Base-by-base conservation (phyloP, 2,797 vertebrate genomes). In the Sebastes cheni region DNA sequence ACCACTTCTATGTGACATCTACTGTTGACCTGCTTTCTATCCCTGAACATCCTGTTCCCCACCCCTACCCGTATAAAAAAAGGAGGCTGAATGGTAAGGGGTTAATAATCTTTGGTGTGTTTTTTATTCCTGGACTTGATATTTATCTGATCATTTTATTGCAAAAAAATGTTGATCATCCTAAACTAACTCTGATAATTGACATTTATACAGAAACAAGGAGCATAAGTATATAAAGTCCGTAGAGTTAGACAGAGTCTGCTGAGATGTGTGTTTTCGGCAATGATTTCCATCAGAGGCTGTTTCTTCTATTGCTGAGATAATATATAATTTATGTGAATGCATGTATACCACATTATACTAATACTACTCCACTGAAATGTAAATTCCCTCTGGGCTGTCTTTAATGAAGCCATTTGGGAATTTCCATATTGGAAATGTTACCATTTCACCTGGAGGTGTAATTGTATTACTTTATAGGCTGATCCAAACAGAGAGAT, bases 241-340 rank as follows among this genome's bases (percentile, higher is more conserved):
- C 9, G 12, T 6, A 39, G 10, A 18, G 10, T 22, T 25, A 14
- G 5, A 65, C 20, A 58, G 13, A 36, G 18, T 62, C 36, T 55
- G 65, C 46, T 55, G 65, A 86, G 16, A 54, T 72, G 54, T 74
- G 36, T 52, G 7, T 54, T 86, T 74, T 77, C n/a, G 82, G 20
- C 59, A 77, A 67, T 84, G 64, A 42, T 71, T 69, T 67, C 39
- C 34, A 80, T 85, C 34, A 64, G 32, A 34, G 62, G 50, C 39
- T 69, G 32, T 80, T 86, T 75, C 25, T 77, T 52, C 60, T 52
- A 42, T 59, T 30, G 13, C 67, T 55, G 50, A 75, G 62, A 72
- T 87, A 4, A 89, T 89, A 42, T 87, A 85, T 90, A 83, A 89
- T 91, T 88, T 54, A 91, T 89, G 64, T 79, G 77, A 81, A 77